phyloP scores from a whole-genome alignment of 1,140 invertebrate genomes.

The Drosophila auraria region DNA sequence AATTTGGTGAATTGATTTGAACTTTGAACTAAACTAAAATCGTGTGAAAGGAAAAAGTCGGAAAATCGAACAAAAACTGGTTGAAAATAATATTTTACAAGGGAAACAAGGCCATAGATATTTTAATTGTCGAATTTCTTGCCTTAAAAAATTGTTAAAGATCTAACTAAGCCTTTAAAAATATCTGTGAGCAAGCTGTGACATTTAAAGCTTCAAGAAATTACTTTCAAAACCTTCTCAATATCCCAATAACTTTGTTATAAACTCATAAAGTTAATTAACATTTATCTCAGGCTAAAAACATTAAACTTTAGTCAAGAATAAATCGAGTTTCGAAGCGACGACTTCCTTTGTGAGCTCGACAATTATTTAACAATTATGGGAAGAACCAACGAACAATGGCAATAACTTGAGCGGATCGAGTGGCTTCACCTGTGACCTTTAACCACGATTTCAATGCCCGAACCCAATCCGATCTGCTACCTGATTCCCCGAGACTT shows the following conservation, averaged over 20 bases:
- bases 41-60: constrained; percentile 1
- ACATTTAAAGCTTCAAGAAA: not conserved
- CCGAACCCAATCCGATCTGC: constrained; percentile 33
- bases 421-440: constrained; percentile 38
- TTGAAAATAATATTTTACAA: not conserved
- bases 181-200: not conserved
- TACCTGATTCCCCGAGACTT: constrained; percentile 33
- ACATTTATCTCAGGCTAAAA: not conserved
- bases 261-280: not conserved
- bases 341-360: constrained; percentile 1
- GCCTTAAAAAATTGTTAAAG: no score
- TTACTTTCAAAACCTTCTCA: not conserved
- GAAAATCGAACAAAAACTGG: not conserved
- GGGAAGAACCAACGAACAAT: constrained; percentile 13
- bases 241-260: not conserved
- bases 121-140: not conserved
- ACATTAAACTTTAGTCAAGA: constrained; percentile 3
- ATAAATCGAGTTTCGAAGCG: not conserved
- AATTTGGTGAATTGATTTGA: constrained; percentile 46
- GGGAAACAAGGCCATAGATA: not conserved
- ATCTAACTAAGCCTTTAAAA: not conserved
- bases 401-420: not conserved
- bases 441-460: constrained; percentile 31
- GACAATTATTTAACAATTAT: constrained; percentile 44
- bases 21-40: not conserved